A percentile compares a stretch with the other conserved stretches of the same genome.
Conservation (phyloP, 92 coral and sea anemone species). For the Porites lobata region DNA sequence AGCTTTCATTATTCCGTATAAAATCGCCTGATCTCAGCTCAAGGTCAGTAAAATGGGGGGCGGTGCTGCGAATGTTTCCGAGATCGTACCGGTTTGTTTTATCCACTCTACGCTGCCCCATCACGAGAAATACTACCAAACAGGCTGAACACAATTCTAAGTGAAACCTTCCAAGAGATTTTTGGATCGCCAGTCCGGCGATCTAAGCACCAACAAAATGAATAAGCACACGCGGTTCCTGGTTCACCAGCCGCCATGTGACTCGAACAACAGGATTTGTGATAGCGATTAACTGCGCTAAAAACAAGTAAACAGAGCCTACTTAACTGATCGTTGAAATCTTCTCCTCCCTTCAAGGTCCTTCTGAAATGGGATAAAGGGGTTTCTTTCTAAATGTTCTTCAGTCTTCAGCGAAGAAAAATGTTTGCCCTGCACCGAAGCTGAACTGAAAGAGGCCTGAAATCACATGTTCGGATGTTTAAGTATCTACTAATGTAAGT, state of each 20-base stretch:
- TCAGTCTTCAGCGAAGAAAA: neutral
- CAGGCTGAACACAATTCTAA: neutral
- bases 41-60: constrained; percentile 22
- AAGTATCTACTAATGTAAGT: too few relatives aligned
- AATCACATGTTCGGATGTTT: too few relatives aligned
- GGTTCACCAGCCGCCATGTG: constrained; percentile 4
- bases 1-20: neutral
- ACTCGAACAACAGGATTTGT: neutral
- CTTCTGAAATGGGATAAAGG: neutral
- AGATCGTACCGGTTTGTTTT: constrained; percentile 16
- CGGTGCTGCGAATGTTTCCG: constrained; percentile 1
- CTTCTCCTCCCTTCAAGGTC: neutral
- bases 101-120: constrained; percentile 13
- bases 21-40: constrained; percentile 30
- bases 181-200: neutral
- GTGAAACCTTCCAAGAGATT: neutral
- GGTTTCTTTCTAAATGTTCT: neutral
- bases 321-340: neutral
- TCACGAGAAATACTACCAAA: neutral
- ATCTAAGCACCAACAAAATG: constrained; percentile 2
- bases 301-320: constrained; percentile 1
- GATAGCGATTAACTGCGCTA: constrained; percentile 9
- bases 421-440: too few relatives aligned
- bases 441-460: too few relatives aligned
- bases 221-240: constrained; percentile 2